These are phyloP conservation scores for Urocolius indicus DNA, from an alignment of 2,113 vertebrate species.

Conservation along the genomic window DNA sequence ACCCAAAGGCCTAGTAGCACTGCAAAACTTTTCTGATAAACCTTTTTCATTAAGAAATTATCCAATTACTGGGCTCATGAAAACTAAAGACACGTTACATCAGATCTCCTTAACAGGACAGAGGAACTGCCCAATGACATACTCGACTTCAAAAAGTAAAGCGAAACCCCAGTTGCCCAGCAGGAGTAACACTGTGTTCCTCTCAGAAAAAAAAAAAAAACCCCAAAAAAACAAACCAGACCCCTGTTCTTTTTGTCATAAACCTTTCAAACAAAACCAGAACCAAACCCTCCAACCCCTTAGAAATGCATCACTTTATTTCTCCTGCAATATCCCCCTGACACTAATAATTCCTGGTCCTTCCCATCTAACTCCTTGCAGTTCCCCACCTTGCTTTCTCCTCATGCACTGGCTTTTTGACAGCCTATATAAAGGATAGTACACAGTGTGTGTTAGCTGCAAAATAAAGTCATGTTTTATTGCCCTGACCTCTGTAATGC, in stretches of 20 bases:
- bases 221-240: too few species aligned
- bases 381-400: neutral
- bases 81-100: neutral
- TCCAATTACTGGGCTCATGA: neutral
- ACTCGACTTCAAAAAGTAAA: neutral
- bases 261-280: neutral
- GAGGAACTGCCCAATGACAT: neutral
- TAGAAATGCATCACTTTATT: neutral
- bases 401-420: neutral
- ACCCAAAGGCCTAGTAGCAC: neutral
- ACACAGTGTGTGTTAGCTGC: neutral
- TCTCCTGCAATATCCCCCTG: neutral
- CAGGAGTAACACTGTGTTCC: neutral
- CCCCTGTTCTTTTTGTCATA: neutral
- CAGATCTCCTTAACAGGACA: neutral
- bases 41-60: neutral
- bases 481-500: constrained; percentile 29
- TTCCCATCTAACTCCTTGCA: neutral
- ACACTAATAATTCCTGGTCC: neutral
- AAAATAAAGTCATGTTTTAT: constrained; percentile 55
- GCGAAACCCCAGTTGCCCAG: neutral
- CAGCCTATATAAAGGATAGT: constrained; percentile 34
- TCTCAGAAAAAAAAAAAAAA: neutral
- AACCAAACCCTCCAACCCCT: fast-evolving
- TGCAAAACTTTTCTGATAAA: neutral